Evolutionary conservation across 2,888 invertebrate genomes (phyloP), one percentile per base, ranked within the genome.

Genomic region (Amphipoea lucens): DNA sequence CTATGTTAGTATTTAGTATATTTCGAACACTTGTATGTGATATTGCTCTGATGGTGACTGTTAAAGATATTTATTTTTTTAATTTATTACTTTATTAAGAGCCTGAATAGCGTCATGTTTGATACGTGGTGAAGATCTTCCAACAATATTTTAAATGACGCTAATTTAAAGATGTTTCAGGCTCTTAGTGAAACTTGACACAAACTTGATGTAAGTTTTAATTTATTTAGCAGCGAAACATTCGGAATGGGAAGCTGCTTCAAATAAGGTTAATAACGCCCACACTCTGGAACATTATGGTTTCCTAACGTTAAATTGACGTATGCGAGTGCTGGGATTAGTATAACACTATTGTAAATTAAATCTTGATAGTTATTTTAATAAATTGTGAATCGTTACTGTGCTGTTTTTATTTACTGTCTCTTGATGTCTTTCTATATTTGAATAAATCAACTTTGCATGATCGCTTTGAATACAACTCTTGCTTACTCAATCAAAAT

Each of bases 41-140:
- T 84, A 89, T 82, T 73, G 78, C 81, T 82, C 75, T 83, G 81
- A 70, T 82, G 90, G 90, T 90, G 90, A 89, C 83, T 91, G 89
- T 84, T 86, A 77, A 81, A 87, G 74, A 79, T 88, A 87, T 86
- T 83, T 83, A 75, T 88, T 78, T 79, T 79, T 79, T 84, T 90
- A 84, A 85, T 84, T 88, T 83, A 79, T 83, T 80, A 40, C 76
- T 85, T 90, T 89, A 90, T 86, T 90, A 90, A 78, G 85, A 85
- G 90, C 89, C 89, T 89, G 82, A 57, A 54, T 74, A 76, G 74
- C 81, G 78, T 74, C 63, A 68, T 70, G 45, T 78, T 82, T 75
- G 6, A 67, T 76, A 79, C 76, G 42, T 67, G 20, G 54, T 68
- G 17, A 70, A 63, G 60, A 63, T 40, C 17, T 63, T 7, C 42